Conservation (phyloP, 2,888 invertebrate genomes). For the Drosophila crucigera region DNA sequence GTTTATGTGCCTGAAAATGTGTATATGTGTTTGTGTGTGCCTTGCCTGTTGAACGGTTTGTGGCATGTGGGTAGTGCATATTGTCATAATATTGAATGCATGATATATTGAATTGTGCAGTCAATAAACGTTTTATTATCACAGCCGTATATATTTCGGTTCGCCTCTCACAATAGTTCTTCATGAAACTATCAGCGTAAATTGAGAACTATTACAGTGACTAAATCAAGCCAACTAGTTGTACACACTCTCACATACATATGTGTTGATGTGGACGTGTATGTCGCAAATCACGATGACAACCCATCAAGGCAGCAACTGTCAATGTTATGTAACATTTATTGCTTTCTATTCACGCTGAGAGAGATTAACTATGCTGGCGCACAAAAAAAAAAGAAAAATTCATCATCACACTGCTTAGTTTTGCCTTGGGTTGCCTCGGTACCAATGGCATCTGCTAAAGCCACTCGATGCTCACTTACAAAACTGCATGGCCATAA, state of each 20-base stretch:
- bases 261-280: not conserved
- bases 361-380: not conserved
- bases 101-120: conserved; percentile 81
- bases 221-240: conserved; percentile 17
- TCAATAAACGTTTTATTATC: conserved; percentile 79
- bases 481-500: conserved; percentile 52
- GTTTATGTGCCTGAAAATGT: conserved; percentile 48
- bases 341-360: conserved; percentile 2
- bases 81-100: conserved; percentile 78
- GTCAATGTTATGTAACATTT: conserved; percentile 17
- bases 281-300: conserved; percentile 7
- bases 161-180: conserved; percentile 23
- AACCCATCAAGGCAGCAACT: conserved; percentile 15
- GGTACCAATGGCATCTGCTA: conserved; percentile 30
- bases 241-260: not conserved
- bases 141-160: conserved; percentile 68
- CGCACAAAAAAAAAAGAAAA: not conserved
- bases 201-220: conserved; percentile 20
- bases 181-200: conserved; percentile 30
- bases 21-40: conserved; percentile 21
- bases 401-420: conserved; percentile 42
- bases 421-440: conserved; percentile 17
- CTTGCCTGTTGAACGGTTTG: conserved; percentile 40
- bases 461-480: conserved; percentile 33
- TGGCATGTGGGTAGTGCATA: conserved; percentile 59